These are phyloP conservation scores for Diorhabda sublineata DNA, from an alignment of 1,140 invertebrate species.

Conservation along the genomic window DNA sequence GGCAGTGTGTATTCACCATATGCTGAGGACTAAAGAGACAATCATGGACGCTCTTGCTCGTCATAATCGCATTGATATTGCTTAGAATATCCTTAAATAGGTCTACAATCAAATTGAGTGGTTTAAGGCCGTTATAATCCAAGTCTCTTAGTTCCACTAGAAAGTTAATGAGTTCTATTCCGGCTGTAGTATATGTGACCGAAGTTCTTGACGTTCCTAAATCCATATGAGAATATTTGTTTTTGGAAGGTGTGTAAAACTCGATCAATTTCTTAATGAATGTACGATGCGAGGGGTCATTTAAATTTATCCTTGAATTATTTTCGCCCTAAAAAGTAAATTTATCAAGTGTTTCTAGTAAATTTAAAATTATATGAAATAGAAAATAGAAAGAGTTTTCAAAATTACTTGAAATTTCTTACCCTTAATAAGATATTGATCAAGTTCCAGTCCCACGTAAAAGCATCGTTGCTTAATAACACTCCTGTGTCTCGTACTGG, in stretches of 20 bases:
- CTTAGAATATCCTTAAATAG: constrained; percentile 74
- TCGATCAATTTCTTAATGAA: constrained; percentile 79
- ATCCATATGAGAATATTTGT: constrained; percentile 76
- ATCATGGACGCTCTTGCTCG: constrained; percentile 73
- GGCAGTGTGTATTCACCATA: constrained; percentile 82
- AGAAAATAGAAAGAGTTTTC: background rate
- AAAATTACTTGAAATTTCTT: constrained; percentile 23
- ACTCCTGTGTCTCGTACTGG: constrained; percentile 71
- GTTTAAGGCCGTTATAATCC: constrained; percentile 31
- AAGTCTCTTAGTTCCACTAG: constrained; percentile 60
- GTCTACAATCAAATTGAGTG: constrained; percentile 60
- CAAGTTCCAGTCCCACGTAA: constrained; percentile 81
- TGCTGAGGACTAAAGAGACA: constrained; percentile 84
- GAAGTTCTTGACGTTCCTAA: constrained; percentile 50
- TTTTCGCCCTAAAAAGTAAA: constrained; percentile 34
- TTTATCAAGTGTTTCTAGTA: too few species aligned
- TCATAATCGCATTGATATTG: constrained; percentile 70
- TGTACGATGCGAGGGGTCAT: constrained; percentile 70
- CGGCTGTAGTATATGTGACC: constrained; percentile 64
- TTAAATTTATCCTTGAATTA: constrained; percentile 51
- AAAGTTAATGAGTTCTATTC: constrained; percentile 74
- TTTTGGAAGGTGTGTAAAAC: constrained; percentile 83
- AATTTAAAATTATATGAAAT: background rate
- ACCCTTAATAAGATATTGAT: constrained; percentile 76
- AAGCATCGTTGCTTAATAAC: constrained; percentile 64